These are phyloP conservation scores for Gobio occitaniae DNA, from an alignment of 2,797 vertebrate species.

Conservation along the genomic window DNA sequence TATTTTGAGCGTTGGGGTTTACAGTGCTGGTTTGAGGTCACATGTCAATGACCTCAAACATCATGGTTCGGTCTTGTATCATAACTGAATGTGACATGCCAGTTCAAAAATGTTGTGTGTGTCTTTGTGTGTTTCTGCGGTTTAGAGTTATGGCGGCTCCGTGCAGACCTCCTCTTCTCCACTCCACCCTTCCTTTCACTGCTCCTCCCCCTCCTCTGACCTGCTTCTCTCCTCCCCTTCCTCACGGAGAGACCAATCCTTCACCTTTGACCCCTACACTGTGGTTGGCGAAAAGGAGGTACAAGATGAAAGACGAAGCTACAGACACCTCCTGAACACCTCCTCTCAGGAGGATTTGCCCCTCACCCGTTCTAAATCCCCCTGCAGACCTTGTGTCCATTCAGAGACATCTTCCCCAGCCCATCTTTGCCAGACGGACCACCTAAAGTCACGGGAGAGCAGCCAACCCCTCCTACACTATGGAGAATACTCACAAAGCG, in stretches of 20 bases:
- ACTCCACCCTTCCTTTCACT: conserved; percentile 62
- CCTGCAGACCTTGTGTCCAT: conserved; percentile 38
- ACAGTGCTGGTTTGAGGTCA: too few species aligned
- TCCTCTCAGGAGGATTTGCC: conserved; percentile 70
- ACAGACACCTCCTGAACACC: conserved; percentile 73
- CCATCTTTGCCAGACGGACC: conserved; percentile 73
- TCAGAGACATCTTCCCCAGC: conserved; percentile 66
- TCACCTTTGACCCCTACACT: conserved; percentile 71
- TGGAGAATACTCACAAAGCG: conserved; percentile 73
- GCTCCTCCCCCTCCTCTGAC: conserved; percentile 54
- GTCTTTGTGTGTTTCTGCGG: conserved; percentile 52
- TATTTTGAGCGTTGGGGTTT: too few species aligned
- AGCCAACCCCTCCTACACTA: conserved; percentile 65
- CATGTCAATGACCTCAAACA: too few species aligned
- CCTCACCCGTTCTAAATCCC: not conserved
- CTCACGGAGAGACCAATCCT: conserved; percentile 64
- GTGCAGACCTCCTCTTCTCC: conserved; percentile 73
- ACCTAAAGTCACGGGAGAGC: conserved; percentile 68
- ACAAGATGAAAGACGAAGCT: conserved; percentile 71
- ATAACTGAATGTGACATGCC: too few species aligned
- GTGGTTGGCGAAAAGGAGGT: conserved; percentile 59
- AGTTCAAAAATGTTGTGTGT: not conserved
- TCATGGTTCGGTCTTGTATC: too few species aligned
- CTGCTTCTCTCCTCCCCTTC: conserved; percentile 57
- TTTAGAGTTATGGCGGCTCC: conserved; percentile 69